phyloP scores from a whole-genome alignment of 2,113 vertebrate species.

The Cephalophus harveyi region DNA sequence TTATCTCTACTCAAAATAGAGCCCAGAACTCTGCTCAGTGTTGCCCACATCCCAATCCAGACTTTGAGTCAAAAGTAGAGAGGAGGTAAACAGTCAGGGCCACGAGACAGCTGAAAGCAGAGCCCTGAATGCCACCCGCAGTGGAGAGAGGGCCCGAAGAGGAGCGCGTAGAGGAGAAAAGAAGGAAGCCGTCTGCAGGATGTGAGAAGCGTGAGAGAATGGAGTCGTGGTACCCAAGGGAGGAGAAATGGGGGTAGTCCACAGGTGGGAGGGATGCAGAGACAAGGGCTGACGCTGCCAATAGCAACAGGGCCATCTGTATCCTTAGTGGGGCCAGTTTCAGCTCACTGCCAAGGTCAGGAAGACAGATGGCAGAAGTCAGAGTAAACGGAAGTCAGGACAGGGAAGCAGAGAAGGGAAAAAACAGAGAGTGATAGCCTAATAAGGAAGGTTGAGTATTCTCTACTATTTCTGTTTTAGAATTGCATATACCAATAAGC shows the following conservation, averaged over 20 bases:
- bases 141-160: neutral
- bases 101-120: neutral
- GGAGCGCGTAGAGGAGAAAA: rapidly evolving
- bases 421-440: neutral
- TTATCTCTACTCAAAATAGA: neutral
- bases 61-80: neutral
- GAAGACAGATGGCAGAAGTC: neutral
- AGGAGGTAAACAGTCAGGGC: neutral
- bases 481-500: neutral
- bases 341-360: neutral
- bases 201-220: neutral
- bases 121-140: no score
- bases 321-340: neutral
- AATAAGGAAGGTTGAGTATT: neutral
- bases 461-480: neutral
- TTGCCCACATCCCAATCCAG: neutral
- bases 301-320: neutral
- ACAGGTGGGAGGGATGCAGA: neutral
- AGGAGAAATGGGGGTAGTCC: neutral
- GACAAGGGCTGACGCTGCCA: neutral
- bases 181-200: neutral
- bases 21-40: neutral
- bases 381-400: neutral
- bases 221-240: rapidly evolving
- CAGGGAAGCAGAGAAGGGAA: neutral